Evolutionary conservation across 2,888 invertebrate genomes (phyloP), one percentile per base, ranked within the genome.

Genomic region (Dexiosoma caninum): DNA sequence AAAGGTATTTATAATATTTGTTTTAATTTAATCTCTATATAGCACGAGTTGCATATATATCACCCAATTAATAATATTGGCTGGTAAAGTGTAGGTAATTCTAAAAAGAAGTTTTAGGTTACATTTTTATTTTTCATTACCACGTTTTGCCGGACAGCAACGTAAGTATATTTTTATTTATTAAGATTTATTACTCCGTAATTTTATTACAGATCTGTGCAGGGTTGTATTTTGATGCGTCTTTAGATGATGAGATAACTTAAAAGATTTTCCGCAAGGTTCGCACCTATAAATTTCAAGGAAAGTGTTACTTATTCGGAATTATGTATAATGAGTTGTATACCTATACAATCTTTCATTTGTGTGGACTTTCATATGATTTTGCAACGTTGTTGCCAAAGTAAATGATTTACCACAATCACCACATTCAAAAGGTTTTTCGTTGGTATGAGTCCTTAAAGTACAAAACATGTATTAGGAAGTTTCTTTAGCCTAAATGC

Each of bases 181-280:
- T 40, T 59, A 59, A 59, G 21, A 23, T 59, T 23, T 23, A 4
- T 14, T 42, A 12, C 37, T 10, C 60, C 2, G 12, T 46, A 16
- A 53, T 42, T 32, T 12, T 7, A 69, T 4, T n/a, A 35, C 44
- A 6, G 55, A 60, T 30, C 49, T 59, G 49, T 86, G 86, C 66
- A 85, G 70, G 59, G 86, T 84, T 8, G 87, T 86, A 64, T 83
- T 84, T 40, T 82, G 64, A 81, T 90, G 90, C 0, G 89, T 89
- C 46, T 89, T 89, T 0, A 90, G 83, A 71, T 90, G 90, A 78
- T 90, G 90, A 1, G 87, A 86, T 82, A 89, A 83, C 5, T 89
- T 88, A 69, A 90, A 90, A 0, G 86, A 86, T 76, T 89, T 90
- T 3, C 85, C 84, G 71, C 90, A 90, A 2, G 85, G 84, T 2